Evolutionary conservation across 2,797 vertebrate genomes (phyloP).

Genomic region (Eupleurogrammus muticus): DNA sequence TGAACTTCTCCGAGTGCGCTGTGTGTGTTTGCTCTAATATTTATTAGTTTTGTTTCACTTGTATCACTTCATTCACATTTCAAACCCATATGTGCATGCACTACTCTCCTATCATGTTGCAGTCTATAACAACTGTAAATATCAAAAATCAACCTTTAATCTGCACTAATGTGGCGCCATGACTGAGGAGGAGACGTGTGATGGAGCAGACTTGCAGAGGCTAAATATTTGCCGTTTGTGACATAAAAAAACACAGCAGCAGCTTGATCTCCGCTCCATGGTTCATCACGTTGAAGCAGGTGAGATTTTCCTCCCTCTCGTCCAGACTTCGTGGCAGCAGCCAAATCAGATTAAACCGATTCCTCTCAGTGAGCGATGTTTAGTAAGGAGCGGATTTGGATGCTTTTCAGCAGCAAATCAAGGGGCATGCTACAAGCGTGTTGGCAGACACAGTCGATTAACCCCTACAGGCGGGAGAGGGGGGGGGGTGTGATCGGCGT

Average conservation of each 20-base stretch:
- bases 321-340: conserved; percentile 20
- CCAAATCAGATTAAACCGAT: conserved; percentile 1
- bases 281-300: background rate
- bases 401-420: conserved; percentile 62
- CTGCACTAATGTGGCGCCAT: background rate
- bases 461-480: background rate
- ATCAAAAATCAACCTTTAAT: background rate
- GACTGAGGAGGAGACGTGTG: background rate
- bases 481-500: conserved; percentile 27
- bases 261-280: background rate
- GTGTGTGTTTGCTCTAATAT: background rate
- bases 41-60: background rate
- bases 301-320: conserved; percentile 7
- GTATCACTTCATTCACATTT: background rate
- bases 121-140: background rate
- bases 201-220: background rate
- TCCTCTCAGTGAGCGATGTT: background rate
- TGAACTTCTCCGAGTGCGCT: no score
- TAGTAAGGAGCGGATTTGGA: conserved; percentile 47
- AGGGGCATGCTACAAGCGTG: conserved; percentile 41
- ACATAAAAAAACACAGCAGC: background rate
- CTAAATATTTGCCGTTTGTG: background rate
- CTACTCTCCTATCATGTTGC: background rate
- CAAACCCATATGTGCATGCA: background rate
- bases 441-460: conserved; percentile 52